phyloP scores from a whole-genome alignment of 1,140 invertebrate species.

The Prorops nasuta region DNA sequence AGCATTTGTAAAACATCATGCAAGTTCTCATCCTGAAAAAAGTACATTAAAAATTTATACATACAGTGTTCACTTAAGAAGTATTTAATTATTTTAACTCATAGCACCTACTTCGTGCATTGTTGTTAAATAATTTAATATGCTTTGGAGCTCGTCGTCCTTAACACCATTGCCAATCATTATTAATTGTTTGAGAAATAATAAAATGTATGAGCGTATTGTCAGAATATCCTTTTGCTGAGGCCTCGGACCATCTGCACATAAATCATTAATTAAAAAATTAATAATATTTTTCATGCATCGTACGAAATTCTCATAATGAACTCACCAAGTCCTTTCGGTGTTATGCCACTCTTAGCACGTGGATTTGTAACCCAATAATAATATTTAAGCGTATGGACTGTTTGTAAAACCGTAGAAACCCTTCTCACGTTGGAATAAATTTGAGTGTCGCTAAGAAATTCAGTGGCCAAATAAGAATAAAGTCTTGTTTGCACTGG shows the following conservation, averaged over 20 bases:
- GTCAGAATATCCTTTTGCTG: conserved; percentile 91
- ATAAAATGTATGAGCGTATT: conserved; percentile 90
- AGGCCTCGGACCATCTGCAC: conserved; percentile 87
- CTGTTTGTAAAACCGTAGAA: conserved; percentile 95
- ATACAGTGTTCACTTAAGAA: no score
- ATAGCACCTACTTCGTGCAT: conserved; percentile 80
- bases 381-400: conserved; percentile 98
- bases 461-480: conserved; percentile 96
- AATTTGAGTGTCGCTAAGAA: conserved; percentile 95
- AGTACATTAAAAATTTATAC: background rate
- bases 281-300: no score
- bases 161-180: conserved; percentile 96
- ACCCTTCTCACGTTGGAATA: conserved; percentile 95
- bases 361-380: conserved; percentile 98
- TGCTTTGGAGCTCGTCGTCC: conserved; percentile 97
- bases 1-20: conserved; percentile 97
- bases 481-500: conserved; percentile 95
- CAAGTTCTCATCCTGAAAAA: conserved; percentile 90
- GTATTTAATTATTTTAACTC: conserved; percentile 6
- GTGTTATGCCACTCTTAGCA: conserved; percentile 90
- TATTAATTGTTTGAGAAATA: conserved; percentile 95
- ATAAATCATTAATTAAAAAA: background rate
- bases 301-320: no score
- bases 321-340: conserved; percentile 86
- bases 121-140: conserved; percentile 96